These are phyloP conservation scores for Dicycla oo DNA, from an alignment of 2,888 invertebrate species.

Conservation along the genomic window DNA sequence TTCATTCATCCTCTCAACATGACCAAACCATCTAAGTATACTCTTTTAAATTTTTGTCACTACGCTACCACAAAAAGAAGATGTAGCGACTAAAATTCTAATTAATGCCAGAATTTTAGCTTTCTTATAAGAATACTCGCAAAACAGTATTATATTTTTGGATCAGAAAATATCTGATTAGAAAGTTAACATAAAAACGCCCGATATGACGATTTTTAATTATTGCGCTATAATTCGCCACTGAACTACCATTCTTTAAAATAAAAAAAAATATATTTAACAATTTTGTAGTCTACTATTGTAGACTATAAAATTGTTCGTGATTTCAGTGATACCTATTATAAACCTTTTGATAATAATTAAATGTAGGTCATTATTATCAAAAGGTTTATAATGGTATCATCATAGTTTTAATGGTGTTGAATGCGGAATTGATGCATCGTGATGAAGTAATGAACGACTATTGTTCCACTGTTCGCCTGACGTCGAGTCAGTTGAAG, in stretches of 20 bases:
- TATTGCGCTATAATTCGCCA: not conserved
- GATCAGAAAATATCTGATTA: conserved; percentile 2
- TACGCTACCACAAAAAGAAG: no score
- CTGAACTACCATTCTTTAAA: no score
- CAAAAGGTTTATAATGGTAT: conserved; percentile 63
- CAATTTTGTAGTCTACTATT: conserved; percentile 40
- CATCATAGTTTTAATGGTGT: conserved; percentile 81
- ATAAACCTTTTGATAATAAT: no score
- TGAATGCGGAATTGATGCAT: conserved; percentile 83
- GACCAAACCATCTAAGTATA: no score
- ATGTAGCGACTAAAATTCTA: no score
- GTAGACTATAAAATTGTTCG: no score
- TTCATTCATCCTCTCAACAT: no score
- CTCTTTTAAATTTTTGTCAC: no score
- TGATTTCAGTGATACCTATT: no score
- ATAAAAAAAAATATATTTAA: no score
- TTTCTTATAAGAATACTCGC: conserved; percentile 20
- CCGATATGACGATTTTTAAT: not conserved
- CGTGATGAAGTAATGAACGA: conserved; percentile 85
- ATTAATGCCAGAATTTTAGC: not conserved
- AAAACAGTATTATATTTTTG: not conserved
- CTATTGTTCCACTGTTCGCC: conserved; percentile 79
- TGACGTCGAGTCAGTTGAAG: conserved; percentile 80
- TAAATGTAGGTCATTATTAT: no score
- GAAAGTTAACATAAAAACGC: not conserved